Conservation (phyloP, 35 echinoderm and acorn worm species). For the Patiria miniata region DNA sequence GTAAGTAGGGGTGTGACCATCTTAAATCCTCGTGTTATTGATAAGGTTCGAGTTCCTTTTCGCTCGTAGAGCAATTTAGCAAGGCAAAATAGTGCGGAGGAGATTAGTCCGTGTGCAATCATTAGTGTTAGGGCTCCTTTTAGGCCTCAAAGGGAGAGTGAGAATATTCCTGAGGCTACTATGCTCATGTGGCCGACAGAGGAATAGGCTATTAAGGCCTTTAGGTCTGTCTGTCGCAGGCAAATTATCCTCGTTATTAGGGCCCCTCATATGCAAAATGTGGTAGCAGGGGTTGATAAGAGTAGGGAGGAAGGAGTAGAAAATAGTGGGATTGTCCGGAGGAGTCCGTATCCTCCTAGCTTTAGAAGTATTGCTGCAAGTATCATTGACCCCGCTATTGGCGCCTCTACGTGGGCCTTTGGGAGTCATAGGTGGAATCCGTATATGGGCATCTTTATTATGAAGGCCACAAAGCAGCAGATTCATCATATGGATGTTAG, state of each 20-base stretch:
- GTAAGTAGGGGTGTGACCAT: slow-evolving; percentile 9
- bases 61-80: slow-evolving; percentile 68
- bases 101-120: slow-evolving; percentile 68
- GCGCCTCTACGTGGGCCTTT: slow-evolving; percentile 81
- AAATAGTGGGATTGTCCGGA: slow-evolving; percentile 20
- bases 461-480: slow-evolving; percentile 49
- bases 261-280: slow-evolving; percentile 57
- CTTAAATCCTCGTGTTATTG: slow-evolving; percentile 66
- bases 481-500: slow-evolving; percentile 37
- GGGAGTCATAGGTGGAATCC: slow-evolving; percentile 59
- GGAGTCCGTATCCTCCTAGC: slow-evolving; percentile 67
- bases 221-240: slow-evolving; percentile 62
- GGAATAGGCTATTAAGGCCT: slow-evolving; percentile 72
- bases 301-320: neutral
- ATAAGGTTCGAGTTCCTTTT: slow-evolving; percentile 55
- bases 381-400: slow-evolving; percentile 74
- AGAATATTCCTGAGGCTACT: slow-evolving; percentile 49
- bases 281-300: neutral
- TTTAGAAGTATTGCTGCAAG: slow-evolving; percentile 65
- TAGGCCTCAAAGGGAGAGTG: neutral
- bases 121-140: slow-evolving; percentile 63
- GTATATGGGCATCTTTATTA: slow-evolving; percentile 72
- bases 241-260: slow-evolving; percentile 61
- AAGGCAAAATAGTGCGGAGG: slow-evolving; percentile 57
- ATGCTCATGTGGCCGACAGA: slow-evolving; percentile 76